Percentiles rank a stretch among this genome's conserved stretches.
Evolutionary conservation across 2,888 invertebrate species (phyloP).

Genomic region (Leptinotarsa tumamoca): DNA sequence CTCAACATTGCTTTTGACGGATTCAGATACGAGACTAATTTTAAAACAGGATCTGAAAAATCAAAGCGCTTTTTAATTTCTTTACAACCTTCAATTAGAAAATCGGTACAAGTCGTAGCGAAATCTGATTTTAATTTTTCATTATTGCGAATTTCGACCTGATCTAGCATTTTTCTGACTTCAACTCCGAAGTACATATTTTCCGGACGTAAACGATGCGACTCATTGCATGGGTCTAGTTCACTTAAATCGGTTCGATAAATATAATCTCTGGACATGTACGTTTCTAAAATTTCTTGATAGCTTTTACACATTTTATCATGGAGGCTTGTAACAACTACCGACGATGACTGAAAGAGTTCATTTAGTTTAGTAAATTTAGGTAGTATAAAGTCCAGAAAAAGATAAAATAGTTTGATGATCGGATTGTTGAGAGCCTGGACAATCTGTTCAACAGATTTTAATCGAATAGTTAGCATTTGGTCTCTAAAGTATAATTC

Average conservation of each 20-base stretch:
- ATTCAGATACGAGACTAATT: conserved; percentile 5
- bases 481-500: conserved; percentile 17
- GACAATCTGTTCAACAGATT: conserved; percentile 22
- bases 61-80: conserved; percentile 24
- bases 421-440: conserved; percentile 17
- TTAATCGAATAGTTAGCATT: background rate
- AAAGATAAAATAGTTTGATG: conserved; percentile 26
- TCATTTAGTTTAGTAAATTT: conserved; percentile 24
- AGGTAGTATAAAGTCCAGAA: conserved; percentile 24
- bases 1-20: conserved; percentile 3
- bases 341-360: conserved; percentile 15
- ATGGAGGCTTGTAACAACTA: too few relatives aligned
- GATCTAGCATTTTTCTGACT: too few relatives aligned
- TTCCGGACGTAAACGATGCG: too few relatives aligned
- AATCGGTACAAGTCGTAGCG: background rate
- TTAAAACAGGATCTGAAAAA: background rate
- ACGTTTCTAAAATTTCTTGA: background rate
- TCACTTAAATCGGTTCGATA: too few relatives aligned
- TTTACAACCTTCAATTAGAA: conserved; percentile 7
- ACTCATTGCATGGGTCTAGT: too few relatives aligned
- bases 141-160: background rate
- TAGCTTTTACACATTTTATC: too few relatives aligned
- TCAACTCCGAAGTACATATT: too few relatives aligned
- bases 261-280: background rate
- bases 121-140: conserved; percentile 8